Evolutionary conservation across 2,888 invertebrate genomes (phyloP).

Genomic region (Acrobasis repandana): DNA sequence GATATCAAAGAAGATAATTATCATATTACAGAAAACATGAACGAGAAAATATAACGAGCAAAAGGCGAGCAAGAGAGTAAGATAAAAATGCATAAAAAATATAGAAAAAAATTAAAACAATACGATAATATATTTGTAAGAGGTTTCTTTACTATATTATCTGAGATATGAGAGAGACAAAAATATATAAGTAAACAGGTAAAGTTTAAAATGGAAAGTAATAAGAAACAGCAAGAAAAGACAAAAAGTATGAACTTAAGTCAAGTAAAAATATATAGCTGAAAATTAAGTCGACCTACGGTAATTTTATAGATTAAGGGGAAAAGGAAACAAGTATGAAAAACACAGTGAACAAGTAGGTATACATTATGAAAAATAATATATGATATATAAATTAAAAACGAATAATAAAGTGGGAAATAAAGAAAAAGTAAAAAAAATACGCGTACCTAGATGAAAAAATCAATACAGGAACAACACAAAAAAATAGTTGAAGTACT

Average conservation of each 20-base stretch:
- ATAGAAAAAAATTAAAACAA: too few species aligned
- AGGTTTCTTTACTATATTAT: too few species aligned
- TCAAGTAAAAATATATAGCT: background rate
- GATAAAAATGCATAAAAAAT: too few species aligned
- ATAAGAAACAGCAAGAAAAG: background rate
- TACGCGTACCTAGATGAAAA: conserved; percentile 16
- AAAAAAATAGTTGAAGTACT: background rate
- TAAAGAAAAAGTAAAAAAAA: conserved; percentile 7
- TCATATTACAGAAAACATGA: too few species aligned
- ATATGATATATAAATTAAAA: too few species aligned
- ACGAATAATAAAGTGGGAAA: background rate
- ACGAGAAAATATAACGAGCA: too few species aligned
- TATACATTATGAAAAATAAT: too few species aligned
- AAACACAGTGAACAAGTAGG: background rate
- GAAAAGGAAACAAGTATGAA: conserved; percentile 11
- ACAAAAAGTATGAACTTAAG: background rate
- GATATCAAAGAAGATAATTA: too few species aligned
- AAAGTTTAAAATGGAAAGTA: background rate
- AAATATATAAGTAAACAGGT: too few species aligned
- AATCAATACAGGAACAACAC: conserved; percentile 10
- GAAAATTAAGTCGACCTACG: background rate
- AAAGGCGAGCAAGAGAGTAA: too few species aligned
- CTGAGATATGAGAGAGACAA: too few species aligned
- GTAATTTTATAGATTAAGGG: background rate
- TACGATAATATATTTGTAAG: too few species aligned